Evolutionary conservation across 1,140 invertebrate species (phyloP).

Genomic region (Plodia interpunctella): DNA sequence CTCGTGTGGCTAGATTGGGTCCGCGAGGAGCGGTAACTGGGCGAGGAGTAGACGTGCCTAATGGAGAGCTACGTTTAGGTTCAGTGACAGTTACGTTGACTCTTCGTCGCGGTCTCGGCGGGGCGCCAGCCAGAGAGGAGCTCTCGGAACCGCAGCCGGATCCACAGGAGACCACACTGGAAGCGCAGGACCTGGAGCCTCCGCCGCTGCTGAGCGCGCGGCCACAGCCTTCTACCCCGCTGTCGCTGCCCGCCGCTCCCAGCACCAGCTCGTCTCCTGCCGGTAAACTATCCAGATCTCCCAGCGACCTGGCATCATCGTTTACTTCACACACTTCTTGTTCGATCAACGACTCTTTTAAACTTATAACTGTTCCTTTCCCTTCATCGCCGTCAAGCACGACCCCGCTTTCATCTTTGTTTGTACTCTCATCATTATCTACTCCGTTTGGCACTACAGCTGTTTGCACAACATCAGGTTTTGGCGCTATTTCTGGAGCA

Average conservation of each 20-base stretch:
- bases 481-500: slow-evolving; percentile 28
- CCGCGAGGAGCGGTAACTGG: slow-evolving; percentile 75
- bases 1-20: slow-evolving; percentile 68
- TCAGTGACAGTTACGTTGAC: slow-evolving; percentile 65
- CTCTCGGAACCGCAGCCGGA: slow-evolving; percentile 87
- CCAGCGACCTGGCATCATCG: slow-evolving; percentile 58
- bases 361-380: slow-evolving; percentile 17
- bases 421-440: slow-evolving; percentile 38
- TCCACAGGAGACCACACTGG: slow-evolving; percentile 85
- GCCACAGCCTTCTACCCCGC: slow-evolving; percentile 85
- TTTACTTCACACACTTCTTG: slow-evolving; percentile 55
- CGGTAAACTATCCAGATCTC: slow-evolving; percentile 63
- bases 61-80: slow-evolving; percentile 52
- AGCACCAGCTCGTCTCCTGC: slow-evolving; percentile 57
- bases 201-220: slow-evolving; percentile 82
- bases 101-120: slow-evolving; percentile 55
- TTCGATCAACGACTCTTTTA: slow-evolving; percentile 44
- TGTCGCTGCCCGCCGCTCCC: slow-evolving; percentile 84
- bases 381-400: slow-evolving; percentile 21
- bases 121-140: slow-evolving; percentile 78
- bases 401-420: slow-evolving; percentile 30
- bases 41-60: slow-evolving; percentile 74
- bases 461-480: slow-evolving; percentile 24
- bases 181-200: slow-evolving; percentile 81
- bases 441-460: neutral